These are phyloP conservation scores for Platyscapa corneri DNA, from an alignment of 1,140 invertebrate species.

Conservation along the genomic window DNA sequence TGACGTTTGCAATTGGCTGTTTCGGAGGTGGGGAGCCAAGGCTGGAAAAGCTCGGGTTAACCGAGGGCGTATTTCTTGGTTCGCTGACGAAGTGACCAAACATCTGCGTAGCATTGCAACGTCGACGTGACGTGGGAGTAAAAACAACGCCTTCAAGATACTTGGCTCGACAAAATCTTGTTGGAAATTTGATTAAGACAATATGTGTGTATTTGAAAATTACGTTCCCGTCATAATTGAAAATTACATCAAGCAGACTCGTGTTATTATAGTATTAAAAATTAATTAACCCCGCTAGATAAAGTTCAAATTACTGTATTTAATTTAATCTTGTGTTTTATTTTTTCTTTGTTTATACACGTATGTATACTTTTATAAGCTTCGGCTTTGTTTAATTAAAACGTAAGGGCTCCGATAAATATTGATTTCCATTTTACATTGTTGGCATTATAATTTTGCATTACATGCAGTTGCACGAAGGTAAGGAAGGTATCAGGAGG, in stretches of 20 bases:
- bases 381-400: not conserved
- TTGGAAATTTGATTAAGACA: not conserved
- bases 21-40: too few species aligned
- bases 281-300: not conserved
- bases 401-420: not conserved
- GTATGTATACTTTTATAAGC: too few species aligned
- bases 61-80: conserved; percentile 9
- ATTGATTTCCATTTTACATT: not conserved
- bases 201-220: not conserved
- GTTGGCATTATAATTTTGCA: not conserved
- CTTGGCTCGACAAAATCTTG: not conserved
- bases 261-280: not conserved
- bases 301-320: not conserved
- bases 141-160: not conserved
- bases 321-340: not conserved
- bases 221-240: not conserved
- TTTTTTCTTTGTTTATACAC: not conserved
- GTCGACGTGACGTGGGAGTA: not conserved
- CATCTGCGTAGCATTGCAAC: not conserved
- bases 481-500: not conserved
- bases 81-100: conserved; percentile 6
- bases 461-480: not conserved
- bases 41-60: conserved; percentile 12
- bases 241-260: not conserved
- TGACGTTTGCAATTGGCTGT: not conserved